Conservation (phyloP, 2,888 invertebrate genomes). For the Leptinotarsa rubiginosa region DNA sequence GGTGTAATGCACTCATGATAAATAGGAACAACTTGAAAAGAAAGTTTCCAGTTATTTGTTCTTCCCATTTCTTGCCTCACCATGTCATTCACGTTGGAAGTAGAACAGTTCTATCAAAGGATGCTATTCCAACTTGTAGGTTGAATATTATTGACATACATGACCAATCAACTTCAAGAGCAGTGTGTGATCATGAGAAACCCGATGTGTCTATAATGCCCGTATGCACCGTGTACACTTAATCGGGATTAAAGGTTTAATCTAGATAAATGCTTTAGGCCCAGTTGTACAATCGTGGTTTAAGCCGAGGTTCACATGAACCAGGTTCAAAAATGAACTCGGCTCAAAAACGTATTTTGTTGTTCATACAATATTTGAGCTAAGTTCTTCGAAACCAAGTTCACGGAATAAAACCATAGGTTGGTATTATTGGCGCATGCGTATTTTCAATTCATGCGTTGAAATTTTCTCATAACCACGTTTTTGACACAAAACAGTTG, state of each 20-base stretch:
- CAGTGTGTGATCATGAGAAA: constrained; percentile 9
- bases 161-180: constrained; percentile 3
- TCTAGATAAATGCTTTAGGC: too few relatives aligned
- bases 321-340: neutral
- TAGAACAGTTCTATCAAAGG: too few relatives aligned
- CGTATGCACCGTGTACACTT: too few relatives aligned
- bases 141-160: neutral
- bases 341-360: neutral
- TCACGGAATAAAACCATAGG: neutral
- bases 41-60: too few relatives aligned
- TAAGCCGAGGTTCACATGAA: neutral
- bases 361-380: neutral
- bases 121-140: too few relatives aligned
- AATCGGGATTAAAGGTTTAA: too few relatives aligned
- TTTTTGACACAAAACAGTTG: neutral
- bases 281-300: neutral
- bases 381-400: neutral
- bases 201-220: neutral
- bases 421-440: neutral
- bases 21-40: too few relatives aligned
- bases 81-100: too few relatives aligned
- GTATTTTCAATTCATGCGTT: neutral
- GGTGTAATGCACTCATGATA: too few relatives aligned
- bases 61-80: too few relatives aligned
- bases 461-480: neutral